Base-by-base conservation (phyloP, 1,140 invertebrate species). In the Zaprionus davidi region DNA sequence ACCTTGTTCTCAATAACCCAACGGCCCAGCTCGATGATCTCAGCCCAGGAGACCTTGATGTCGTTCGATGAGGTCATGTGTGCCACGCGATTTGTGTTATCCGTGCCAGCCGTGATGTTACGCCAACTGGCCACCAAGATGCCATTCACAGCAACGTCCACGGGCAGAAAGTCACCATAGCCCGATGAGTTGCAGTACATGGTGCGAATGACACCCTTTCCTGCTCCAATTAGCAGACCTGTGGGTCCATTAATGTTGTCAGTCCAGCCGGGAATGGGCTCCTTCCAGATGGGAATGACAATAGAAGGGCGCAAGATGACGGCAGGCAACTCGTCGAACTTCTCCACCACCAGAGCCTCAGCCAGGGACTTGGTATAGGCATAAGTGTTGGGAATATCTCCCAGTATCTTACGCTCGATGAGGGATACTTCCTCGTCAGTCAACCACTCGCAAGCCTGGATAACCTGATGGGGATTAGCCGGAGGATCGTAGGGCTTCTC, bases 211-310 rank as follows among this genome's bases (percentile, higher is more conserved):
- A 97, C 90, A 1, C 97, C 97, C 90, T 96, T 96, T 22, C 96
- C 96, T 12, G 94, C 94, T 0, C 94, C 95, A 5, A 94, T 95
- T 2, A 95, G 82, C 4, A 96, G 79, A 0, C 95, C 97, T 49
- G 96, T 97, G 2, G 97, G 96, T n/a, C 97, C 97, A 93, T 98
- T 98, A 57, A 97, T 94, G 91, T 98, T 98, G 91, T 98, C 97
- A 2, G 98, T 98, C 98, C 98, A 99, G 28, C 98, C 97, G 0
- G 96, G 96, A 5, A 97, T 73, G 1, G 96, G 96, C 75, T 97
- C 96, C 77, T 95, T 95, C 96, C 96, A 97, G 24, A 96, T 94
- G n/a, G 96, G 96, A 81, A 97, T 96, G 4, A 97, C 97, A 85
- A 98, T 98, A 1, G 97, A 98, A 13, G 98, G 98, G 73, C 99